Evolutionary conservation across 2,888 invertebrate genomes (phyloP).

Genomic region (Lypha dubia): DNA sequence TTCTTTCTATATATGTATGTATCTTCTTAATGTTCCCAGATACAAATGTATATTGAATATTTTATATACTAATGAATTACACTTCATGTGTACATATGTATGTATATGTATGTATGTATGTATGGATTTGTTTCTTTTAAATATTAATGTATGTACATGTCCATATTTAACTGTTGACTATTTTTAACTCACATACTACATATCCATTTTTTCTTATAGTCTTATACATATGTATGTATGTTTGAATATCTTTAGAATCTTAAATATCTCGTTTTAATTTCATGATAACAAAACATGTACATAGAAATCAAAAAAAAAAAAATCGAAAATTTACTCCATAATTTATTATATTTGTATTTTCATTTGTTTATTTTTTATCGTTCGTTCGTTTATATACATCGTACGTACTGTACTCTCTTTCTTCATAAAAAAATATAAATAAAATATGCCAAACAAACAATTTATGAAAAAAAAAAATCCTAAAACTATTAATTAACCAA

Average conservation of each 20-base stretch:
- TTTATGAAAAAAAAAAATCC: constrained; percentile 65
- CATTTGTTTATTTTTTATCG: constrained; percentile 82
- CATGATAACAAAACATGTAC: constrained; percentile 51
- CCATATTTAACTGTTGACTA: background rate
- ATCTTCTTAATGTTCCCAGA: background rate
- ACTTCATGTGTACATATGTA: no score
- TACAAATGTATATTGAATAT: background rate
- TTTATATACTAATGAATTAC: background rate
- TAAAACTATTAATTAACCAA: constrained; percentile 68
- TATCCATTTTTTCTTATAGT: constrained; percentile 62
- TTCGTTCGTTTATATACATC: constrained; percentile 79
- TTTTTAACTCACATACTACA: constrained; percentile 46
- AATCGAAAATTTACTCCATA: constrained; percentile 79
- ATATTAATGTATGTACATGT: background rate
- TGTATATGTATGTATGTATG: no score
- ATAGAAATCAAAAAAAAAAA: constrained; percentile 58
- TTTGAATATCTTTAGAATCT: constrained; percentile 31
- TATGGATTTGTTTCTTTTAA: constrained; percentile 14
- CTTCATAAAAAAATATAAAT: constrained; percentile 70
- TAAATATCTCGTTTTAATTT: constrained; percentile 42
- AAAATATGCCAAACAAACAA: constrained; percentile 50
- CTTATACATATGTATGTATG: no score
- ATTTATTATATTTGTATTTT: constrained; percentile 83
- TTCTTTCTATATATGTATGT: no score
- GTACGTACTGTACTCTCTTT: constrained; percentile 80